phyloP scores from a whole-genome alignment of 2,797 vertebrate genomes.

The Microhierax caerulescens region DNA sequence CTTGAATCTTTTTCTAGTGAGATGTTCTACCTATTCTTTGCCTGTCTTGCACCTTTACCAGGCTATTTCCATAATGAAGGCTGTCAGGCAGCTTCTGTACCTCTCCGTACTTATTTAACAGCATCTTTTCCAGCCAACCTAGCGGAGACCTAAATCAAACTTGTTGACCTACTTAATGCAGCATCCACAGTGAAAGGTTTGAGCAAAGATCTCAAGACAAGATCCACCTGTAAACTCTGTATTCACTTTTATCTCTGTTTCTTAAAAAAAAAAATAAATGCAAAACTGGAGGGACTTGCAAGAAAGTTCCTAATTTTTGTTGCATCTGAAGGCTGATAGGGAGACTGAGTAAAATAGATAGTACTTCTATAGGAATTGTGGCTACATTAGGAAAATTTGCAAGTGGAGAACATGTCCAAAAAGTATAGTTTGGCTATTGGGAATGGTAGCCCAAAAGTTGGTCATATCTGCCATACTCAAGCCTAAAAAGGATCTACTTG shows the following conservation, averaged over 20 bases:
- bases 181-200: neutral
- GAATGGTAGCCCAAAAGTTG: neutral
- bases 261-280: neutral
- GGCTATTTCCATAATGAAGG: neutral
- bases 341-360: neutral
- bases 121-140: neutral
- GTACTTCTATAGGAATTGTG: neutral
- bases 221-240: neutral
- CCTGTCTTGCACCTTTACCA: neutral
- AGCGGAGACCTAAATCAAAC: neutral
- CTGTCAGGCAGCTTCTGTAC: neutral
- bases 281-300: neutral
- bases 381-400: neutral
- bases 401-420: neutral
- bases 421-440: neutral
- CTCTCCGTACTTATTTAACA: neutral
- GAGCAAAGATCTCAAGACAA: neutral
- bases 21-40: neutral
- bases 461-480: neutral
- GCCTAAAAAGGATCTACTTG: neutral
- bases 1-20: neutral
- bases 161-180: neutral
- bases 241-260: neutral
- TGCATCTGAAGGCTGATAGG: neutral
- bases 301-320: neutral